phyloP scores from a whole-genome alignment of 2,113 vertebrate genomes.

The Ameiurus melas region DNA sequence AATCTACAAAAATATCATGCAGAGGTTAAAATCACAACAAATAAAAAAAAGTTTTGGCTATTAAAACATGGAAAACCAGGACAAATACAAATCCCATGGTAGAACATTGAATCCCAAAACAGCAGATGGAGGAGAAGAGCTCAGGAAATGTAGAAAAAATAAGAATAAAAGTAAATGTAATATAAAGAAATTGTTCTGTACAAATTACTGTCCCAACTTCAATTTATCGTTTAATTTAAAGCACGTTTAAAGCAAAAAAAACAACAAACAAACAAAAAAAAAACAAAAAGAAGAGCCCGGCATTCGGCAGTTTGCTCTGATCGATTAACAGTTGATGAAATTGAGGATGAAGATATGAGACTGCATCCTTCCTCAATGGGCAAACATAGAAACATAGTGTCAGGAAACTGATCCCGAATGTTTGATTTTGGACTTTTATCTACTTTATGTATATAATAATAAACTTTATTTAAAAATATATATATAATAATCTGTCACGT shows the following conservation, averaged over 20 bases:
- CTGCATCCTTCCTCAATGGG: not conserved
- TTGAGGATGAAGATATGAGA: slow-evolving; percentile 52
- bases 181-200: not conserved
- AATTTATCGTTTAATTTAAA: not conserved
- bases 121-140: not conserved
- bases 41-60: not conserved
- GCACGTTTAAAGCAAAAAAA: not conserved
- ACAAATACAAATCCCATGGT: not conserved
- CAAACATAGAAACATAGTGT: not conserved
- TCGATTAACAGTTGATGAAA: slow-evolving; percentile 45
- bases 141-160: not conserved
- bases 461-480: too few species aligned
- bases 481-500: too few species aligned
- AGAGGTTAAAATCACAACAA: too few species aligned
- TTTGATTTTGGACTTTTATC: not conserved
- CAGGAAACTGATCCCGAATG: not conserved
- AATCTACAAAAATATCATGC: not conserved
- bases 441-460: too few species aligned
- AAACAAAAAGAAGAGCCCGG: too few species aligned
- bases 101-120: not conserved
- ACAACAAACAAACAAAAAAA: too few species aligned
- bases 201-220: not conserved
- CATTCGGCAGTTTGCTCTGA: too few species aligned
- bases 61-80: not conserved
- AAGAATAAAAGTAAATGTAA: not conserved